These are phyloP conservation scores for Phrynosoma platyrhinos DNA, from an alignment of 2,113 vertebrate species.

Conservation along the genomic window DNA sequence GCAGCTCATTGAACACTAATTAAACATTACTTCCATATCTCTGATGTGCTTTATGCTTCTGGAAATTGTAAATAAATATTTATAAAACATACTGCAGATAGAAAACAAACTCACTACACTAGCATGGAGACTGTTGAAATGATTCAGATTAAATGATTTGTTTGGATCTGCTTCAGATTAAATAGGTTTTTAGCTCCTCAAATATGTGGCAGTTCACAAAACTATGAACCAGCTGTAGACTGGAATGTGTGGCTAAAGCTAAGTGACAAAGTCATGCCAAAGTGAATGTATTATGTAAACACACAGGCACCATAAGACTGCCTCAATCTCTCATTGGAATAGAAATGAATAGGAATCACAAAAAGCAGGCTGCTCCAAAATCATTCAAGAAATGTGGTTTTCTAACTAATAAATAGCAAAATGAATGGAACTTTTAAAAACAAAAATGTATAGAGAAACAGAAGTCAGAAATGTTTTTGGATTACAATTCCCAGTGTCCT, in stretches of 20 bases:
- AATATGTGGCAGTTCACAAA: background rate
- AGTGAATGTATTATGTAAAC: background rate
- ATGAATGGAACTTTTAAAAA: background rate
- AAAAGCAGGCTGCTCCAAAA: background rate
- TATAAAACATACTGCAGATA: constrained; percentile 50
- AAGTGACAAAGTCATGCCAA: background rate
- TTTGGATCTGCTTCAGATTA: background rate
- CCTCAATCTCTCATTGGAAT: background rate
- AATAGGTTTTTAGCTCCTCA: constrained; percentile 9
- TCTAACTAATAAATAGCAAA: background rate
- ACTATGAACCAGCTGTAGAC: background rate
- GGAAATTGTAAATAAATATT: constrained; percentile 60
- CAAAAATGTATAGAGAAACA: background rate
- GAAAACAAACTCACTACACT: constrained; percentile 49
- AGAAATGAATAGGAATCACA: background rate
- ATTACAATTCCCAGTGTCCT: background rate
- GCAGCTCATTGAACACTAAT: constrained; percentile 57
- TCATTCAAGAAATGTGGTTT: background rate
- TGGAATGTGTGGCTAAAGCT: background rate
- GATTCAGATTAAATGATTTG: constrained; percentile 17
- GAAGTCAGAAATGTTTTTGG: no score
- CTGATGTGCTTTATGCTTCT: constrained; percentile 37
- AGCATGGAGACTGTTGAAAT: constrained; percentile 20
- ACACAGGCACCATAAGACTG: background rate
- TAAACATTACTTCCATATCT: constrained; percentile 59